Evolutionary conservation across 2,797 vertebrate species (phyloP), one percentile per base, ranked within the genome.

Genomic region (Agapornis canus): DNA sequence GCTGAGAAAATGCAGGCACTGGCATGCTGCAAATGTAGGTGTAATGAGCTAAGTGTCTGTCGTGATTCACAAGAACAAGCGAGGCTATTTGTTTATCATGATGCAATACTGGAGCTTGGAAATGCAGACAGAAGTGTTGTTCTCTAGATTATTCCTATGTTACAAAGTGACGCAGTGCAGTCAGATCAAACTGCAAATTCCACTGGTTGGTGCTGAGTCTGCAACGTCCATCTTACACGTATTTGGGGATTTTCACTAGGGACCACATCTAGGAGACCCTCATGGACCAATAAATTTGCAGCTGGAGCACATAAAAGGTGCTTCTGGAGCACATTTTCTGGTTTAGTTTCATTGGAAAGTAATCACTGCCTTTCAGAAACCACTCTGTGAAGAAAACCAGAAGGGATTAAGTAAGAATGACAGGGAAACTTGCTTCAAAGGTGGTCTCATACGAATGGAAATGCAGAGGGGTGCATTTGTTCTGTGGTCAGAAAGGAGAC

Each of bases 391-490:
- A 32, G 43, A 14, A 13, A 17, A 52, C 19, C 10, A 2, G 14
- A 42, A 66, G 60, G 48, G 59, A 43, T 39, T 39, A 15, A 26
- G 32, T 7, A 35, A 13, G 27, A 73, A 35, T 14, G 60, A 7
- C 32, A 23, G 35, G 52, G 35, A 32, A 43, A 8, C 19, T n/a
- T 23, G 7, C 25, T 16, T 32, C 40, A n/a, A 66, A 25, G n/a
- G 21, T 20, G 59, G 23, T 32, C 16, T 48, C 49, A 6, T 9
- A 5, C 2, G 49, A 35, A 22, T 3, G 40, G 4, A 32, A 31
- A 26, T 4, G 20, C 26, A 31, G 14, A 47, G 0, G 10, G 27
- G 22, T 27, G 37, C 31, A 17, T 32, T 5, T 18, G 2, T 4
- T 5, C 21, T 10, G 64, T 21, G 51, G 20, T 13, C 52, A 54